phyloP scores from a whole-genome alignment of 2,888 invertebrate genomes.

The Andrena dorsata region DNA sequence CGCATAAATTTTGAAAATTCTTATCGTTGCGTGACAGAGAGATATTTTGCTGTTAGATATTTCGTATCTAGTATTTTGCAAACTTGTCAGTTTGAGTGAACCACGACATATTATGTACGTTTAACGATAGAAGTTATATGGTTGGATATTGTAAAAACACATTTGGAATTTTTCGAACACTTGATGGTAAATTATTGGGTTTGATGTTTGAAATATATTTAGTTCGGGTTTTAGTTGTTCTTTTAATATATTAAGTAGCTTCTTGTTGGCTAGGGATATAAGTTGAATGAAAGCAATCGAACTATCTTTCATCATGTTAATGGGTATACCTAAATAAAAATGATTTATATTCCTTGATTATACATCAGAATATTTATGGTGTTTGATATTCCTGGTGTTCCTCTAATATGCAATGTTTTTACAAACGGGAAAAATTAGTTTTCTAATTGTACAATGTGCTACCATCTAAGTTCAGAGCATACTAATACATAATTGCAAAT shows the following conservation, averaged over 20 bases:
- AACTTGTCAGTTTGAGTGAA: not conserved
- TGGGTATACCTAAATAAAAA: not conserved
- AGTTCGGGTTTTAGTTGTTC: not conserved
- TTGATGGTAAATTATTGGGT: too few relatives aligned
- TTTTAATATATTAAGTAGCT: not conserved
- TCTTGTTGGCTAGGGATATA: not conserved
- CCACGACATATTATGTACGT: not conserved
- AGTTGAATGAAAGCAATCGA: not conserved
- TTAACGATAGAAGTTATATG: not conserved
- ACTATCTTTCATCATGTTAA: not conserved
- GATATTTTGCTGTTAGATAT: too few relatives aligned
- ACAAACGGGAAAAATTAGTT: constrained; percentile 16
- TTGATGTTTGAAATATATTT: not conserved
- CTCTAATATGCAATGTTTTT: not conserved
- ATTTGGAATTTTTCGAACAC: too few relatives aligned
- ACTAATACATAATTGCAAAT: constrained; percentile 6
- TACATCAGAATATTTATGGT: not conserved
- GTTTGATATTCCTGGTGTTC: not conserved
- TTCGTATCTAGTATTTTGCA: not conserved
- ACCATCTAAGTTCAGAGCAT: not conserved
- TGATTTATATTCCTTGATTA: not conserved
- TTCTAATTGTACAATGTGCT: constrained; percentile 26
- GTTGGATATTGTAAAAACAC: not conserved
- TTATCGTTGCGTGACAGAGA: too few relatives aligned
- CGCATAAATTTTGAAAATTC: too few relatives aligned